Conservation (phyloP, 1,140 invertebrate genomes). For the Leptinotarsa undecemlineata region DNA sequence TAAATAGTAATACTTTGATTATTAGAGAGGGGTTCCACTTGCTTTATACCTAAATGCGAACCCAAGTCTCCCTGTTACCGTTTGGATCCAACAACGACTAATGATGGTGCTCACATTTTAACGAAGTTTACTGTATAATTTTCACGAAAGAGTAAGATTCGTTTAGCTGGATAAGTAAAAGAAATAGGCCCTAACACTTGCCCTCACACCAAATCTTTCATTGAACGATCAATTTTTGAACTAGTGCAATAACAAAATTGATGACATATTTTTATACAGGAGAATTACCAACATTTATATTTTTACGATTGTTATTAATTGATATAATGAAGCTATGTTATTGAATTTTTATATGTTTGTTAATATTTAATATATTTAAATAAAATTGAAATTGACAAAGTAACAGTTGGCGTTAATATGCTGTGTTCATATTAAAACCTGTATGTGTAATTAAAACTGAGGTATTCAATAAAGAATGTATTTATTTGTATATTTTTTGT, state of each 20-base stretch:
- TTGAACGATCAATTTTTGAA: slow-evolving; percentile 4
- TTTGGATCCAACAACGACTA: neutral
- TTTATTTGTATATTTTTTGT: slow-evolving; percentile 18
- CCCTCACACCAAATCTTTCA: neutral
- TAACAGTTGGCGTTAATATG: slow-evolving; percentile 3
- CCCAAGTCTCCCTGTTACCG: neutral
- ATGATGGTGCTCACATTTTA: neutral
- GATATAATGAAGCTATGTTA: slow-evolving; percentile 20
- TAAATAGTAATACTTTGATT: too few relatives aligned
- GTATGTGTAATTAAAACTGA: slow-evolving; percentile 22
- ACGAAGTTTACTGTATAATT: neutral
- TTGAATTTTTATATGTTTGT: slow-evolving; percentile 22
- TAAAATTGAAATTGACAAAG: slow-evolving; percentile 11
- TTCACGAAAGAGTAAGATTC: neutral
- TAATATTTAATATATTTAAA: slow-evolving; percentile 21
- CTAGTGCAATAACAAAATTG: slow-evolving; percentile 23
- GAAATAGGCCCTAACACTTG: slow-evolving; percentile 24
- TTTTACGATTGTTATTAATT: slow-evolving; percentile 16
- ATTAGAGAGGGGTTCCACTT: neutral
- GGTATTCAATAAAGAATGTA: slow-evolving; percentile 21
- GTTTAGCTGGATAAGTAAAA: neutral
- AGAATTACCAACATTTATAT: slow-evolving; percentile 12
- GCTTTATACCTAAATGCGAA: neutral
- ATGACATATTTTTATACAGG: slow-evolving; percentile 5
- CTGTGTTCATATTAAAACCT: slow-evolving; percentile 10